Evolutionary conservation across 2,888 invertebrate genomes (phyloP), one percentile per base, ranked within the genome.

Genomic region (Thera britannica): DNA sequence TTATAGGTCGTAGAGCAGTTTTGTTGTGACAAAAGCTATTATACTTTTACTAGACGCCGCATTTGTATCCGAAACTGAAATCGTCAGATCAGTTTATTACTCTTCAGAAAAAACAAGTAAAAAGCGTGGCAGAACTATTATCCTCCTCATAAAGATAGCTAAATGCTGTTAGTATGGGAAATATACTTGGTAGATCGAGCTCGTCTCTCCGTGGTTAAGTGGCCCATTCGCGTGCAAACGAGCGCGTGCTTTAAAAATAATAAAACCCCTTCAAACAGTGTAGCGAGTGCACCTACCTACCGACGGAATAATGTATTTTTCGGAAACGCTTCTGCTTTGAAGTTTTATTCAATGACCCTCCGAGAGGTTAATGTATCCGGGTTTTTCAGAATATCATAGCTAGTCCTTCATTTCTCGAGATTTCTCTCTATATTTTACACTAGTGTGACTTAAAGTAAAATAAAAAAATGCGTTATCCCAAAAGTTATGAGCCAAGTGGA

Each of bases 201-300:
- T 82, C 83, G 82, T 85, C 87, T 88, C 88, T 91, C 83, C 93
- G 93, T 92, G 93, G 93, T 89, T 94, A 94, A 94, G 94, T 94
- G 93, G 93, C 89, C 91, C 88, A 94, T 94, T 94, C 93, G 88
- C 93, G 91, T 94, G 93, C 94, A 94, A 94, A 94, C 94, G 94
- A 91, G 92, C 90, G 89, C 85, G 87, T 86, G 88, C 93, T 93
- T 90, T 91, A 92, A 91, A 93, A 90, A 93, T 91, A 92, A 93
- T 90, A 90, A 90, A 92, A 92, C 87, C 89, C 86, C 90, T 92
- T 90, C 84, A 88, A 74, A 75, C 74, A 77, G 83, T 46, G 44
- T 85, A 83, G 85, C 82, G 79, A 78, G 68, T 71, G 65, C 58
- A 52, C 49, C 58, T 58, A 68, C 9, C 12, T 61, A 52, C 46